A percentile compares a stretch with the other conserved stretches of the same genome.
phyloP scores from a whole-genome alignment of 2,113 vertebrate genomes.

The Pachypanchax playfairii region DNA sequence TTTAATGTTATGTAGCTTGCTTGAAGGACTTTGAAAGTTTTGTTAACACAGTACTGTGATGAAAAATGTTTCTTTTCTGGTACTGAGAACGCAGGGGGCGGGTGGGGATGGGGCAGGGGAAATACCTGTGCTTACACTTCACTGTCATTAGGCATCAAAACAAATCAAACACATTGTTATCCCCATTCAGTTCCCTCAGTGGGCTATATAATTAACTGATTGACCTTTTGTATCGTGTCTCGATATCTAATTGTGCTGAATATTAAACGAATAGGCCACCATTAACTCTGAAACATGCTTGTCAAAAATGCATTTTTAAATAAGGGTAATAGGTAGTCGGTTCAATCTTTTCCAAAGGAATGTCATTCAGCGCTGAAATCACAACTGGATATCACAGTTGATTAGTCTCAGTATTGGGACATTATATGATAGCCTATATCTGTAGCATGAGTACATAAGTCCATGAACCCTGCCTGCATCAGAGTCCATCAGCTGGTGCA shows the following conservation, averaged over 20 bases:
- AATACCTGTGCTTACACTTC: slow-evolving; percentile 51
- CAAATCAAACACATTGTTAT: slow-evolving; percentile 47
- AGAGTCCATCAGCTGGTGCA: slow-evolving; percentile 68
- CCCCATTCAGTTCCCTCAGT: slow-evolving; percentile 40
- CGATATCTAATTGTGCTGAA: slow-evolving; percentile 68
- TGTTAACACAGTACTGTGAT: slow-evolving; percentile 65
- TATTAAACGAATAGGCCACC: slow-evolving; percentile 66
- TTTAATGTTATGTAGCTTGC: slow-evolving; percentile 64
- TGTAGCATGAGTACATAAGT: slow-evolving; percentile 79
- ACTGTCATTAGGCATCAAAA: slow-evolving; percentile 49
- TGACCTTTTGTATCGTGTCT: slow-evolving; percentile 70
- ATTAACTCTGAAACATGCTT: slow-evolving; percentile 72
- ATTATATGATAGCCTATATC: slow-evolving; percentile 78
- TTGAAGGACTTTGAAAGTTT: slow-evolving; percentile 59
- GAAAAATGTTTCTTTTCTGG: slow-evolving; percentile 59
- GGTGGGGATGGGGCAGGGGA: background rate
- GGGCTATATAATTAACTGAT: slow-evolving; percentile 66
- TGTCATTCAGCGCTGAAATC: slow-evolving; percentile 71
- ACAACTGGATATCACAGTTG: slow-evolving; percentile 67
- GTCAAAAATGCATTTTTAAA: slow-evolving; percentile 63
- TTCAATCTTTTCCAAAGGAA: slow-evolving; percentile 74
- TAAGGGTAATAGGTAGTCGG: slow-evolving; percentile 56
- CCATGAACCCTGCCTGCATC: slow-evolving; percentile 70
- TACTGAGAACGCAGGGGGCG: slow-evolving; percentile 35
- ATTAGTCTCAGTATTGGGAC: slow-evolving; percentile 70